Conservation (phyloP, 2,113 vertebrate genomes). For the Hemiprocne comata region DNA sequence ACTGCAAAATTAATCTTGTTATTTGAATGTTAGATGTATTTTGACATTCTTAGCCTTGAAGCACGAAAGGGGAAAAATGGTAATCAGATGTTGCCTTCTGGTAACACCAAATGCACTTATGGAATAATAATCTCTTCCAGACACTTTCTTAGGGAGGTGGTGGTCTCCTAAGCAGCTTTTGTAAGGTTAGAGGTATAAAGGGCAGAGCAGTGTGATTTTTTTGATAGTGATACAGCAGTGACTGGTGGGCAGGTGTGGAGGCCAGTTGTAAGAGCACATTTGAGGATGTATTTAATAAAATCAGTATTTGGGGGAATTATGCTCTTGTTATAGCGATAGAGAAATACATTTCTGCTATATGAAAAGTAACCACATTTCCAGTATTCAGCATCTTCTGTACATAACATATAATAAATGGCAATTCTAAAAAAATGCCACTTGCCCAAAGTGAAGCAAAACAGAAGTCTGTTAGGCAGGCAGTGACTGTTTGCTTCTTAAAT, state of each 20-base stretch:
- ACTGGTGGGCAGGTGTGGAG: not conserved
- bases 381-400: not conserved
- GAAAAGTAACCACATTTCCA: not conserved
- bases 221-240: not conserved
- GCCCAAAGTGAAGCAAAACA: not conserved
- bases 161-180: not conserved
- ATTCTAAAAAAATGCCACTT: not conserved
- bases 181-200: not conserved
- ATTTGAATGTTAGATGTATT: not conserved
- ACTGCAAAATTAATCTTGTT: not conserved
- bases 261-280: accelerated
- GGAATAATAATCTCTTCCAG: not conserved
- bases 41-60: not conserved
- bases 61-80: not conserved
- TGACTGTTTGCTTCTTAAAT: not conserved
- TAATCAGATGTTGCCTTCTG: not conserved
- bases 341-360: not conserved
- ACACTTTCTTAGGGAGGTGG: not conserved
- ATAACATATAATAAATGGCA: not conserved
- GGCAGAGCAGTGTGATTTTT: not conserved
- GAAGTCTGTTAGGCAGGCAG: not conserved
- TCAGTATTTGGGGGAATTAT: accelerated
- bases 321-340: not conserved
- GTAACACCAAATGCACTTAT: not conserved
- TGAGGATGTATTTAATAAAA: not conserved